Percentiles rank a stretch among this genome's conserved stretches.
These are phyloP conservation scores for Chironomus striatipennis DNA, from an alignment of 1,140 invertebrate genomes.

Conservation along the genomic window DNA sequence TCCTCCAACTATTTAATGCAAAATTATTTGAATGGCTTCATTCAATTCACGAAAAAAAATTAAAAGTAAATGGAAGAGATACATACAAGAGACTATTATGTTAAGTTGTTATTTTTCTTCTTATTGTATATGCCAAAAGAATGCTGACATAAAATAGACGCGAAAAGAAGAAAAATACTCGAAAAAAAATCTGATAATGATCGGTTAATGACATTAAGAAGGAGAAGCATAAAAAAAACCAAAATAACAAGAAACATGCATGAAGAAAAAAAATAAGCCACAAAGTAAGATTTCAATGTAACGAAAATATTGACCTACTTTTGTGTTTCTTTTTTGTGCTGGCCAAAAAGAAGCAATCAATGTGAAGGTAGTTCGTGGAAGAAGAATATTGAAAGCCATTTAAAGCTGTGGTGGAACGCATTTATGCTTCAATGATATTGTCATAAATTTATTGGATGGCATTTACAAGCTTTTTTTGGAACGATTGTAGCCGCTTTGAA, in stretches of 20 bases:
- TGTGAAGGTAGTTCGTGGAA: neutral
- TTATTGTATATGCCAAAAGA: neutral
- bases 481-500: too few relatives aligned
- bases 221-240: too few relatives aligned
- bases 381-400: too few relatives aligned
- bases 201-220: conserved; percentile 12
- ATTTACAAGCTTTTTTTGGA: too few relatives aligned
- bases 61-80: neutral
- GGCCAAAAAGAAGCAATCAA: neutral
- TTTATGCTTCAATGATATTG: too few relatives aligned
- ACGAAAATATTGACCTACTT: neutral
- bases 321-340: neutral
- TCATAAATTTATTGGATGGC: too few relatives aligned
- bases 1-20: neutral
- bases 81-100: neutral
- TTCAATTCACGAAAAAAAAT: neutral
- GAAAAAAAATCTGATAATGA: conserved; percentile 1
- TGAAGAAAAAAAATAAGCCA: neutral
- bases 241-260: too few relatives aligned
- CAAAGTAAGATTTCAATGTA: neutral
- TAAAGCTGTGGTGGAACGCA: too few relatives aligned
- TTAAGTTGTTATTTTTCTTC: neutral
- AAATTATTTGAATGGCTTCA: neutral
- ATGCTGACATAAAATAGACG: neutral
- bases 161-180: too few relatives aligned